Conservation (phyloP, 2,797 vertebrate genomes). For the Premnoplex brunnescens region DNA sequence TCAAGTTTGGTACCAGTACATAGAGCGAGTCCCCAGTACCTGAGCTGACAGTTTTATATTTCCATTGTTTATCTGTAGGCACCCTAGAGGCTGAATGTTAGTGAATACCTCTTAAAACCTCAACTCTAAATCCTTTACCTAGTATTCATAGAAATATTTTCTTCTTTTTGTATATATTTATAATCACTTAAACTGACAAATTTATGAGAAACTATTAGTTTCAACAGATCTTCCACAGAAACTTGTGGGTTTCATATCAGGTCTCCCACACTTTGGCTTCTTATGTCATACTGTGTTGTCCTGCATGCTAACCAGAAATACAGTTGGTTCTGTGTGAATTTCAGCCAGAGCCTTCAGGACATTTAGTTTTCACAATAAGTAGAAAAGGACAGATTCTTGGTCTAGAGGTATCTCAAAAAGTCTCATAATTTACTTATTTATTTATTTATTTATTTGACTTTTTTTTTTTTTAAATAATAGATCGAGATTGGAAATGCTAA, state of each 20-base stretch:
- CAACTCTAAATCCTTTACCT: not conserved
- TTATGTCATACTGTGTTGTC: fast-evolving
- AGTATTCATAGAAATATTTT: not conserved
- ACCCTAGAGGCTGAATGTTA: not conserved
- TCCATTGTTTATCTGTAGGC: not conserved
- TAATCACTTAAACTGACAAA: not conserved
- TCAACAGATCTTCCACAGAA: not conserved
- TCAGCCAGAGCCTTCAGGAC: not conserved
- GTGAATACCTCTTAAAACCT: not conserved
- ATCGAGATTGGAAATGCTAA: not conserved
- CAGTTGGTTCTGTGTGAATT: not conserved
- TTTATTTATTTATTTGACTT: too few relatives aligned
- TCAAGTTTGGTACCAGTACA: not conserved
- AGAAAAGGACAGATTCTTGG: not conserved
- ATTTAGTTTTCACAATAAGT: not conserved
- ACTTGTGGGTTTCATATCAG: not conserved
- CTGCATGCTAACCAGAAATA: not conserved
- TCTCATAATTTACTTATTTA: not conserved
- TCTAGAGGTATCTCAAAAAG: not conserved
- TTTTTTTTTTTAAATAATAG: not conserved
- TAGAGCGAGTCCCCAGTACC: not conserved
- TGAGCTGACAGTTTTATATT: not conserved
- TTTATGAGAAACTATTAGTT: not conserved
- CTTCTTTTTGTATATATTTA: not conserved
- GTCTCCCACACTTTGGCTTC: not conserved